Evolutionary conservation across 2,113 vertebrate genomes (phyloP).

Genomic region (Protobothrops flavoviridis): DNA sequence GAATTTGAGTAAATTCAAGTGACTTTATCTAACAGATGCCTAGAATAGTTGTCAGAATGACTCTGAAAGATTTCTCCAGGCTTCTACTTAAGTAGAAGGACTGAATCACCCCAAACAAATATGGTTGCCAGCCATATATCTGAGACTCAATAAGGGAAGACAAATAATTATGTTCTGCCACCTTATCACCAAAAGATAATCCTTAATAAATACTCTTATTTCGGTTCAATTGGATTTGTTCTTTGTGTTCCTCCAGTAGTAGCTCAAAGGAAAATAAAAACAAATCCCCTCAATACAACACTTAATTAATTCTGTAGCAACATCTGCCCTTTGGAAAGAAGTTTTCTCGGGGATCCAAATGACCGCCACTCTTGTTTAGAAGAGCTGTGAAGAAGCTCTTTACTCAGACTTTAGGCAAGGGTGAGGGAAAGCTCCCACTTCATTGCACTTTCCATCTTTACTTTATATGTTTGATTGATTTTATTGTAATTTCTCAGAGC

Average conservation of each 20-base stretch:
- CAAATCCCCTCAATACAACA: no score
- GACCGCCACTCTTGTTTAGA: neutral
- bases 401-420: neutral
- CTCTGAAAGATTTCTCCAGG: neutral
- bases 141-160: neutral
- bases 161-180: neutral
- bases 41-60: neutral
- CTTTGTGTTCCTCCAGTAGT: neutral
- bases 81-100: neutral
- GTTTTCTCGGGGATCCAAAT: neutral
- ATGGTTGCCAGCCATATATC: neutral
- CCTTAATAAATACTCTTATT: neutral
- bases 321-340: neutral
- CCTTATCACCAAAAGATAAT: neutral
- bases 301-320: neutral
- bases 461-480: neutral
- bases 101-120: neutral
- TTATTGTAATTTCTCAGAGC: neutral
- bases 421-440: neutral
- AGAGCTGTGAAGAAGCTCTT: neutral
- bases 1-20: neutral
- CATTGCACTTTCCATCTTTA: neutral
- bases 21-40: neutral
- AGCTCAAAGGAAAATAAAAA: neutral
- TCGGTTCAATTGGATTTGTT: neutral